Conservation (phyloP, 1,140 invertebrate species). For the Dinoponera quadriceps region DNA sequence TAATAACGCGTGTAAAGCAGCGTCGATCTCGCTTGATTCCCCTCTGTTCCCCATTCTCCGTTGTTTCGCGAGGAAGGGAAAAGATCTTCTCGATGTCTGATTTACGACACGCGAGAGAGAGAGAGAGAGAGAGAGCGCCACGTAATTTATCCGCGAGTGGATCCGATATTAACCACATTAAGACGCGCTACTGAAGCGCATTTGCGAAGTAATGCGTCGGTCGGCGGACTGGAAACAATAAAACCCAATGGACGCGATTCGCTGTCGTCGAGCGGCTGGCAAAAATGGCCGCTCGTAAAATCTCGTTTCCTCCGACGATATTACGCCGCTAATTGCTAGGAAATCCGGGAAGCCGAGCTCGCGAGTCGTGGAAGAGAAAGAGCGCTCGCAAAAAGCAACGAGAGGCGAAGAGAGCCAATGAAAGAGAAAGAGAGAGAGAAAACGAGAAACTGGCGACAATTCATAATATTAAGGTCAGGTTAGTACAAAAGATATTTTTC, state of each 20-base stretch:
- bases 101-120: conserved; percentile 3
- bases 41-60: not conserved
- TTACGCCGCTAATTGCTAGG: conserved; percentile 57
- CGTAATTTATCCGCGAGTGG: not conserved
- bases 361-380: not conserved
- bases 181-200: not conserved
- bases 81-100: conserved; percentile 9
- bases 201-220: not conserved
- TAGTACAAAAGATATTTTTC: too few species aligned
- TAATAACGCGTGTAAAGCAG: not conserved
- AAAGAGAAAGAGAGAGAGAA: not conserved
- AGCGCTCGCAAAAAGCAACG: conserved; percentile 11
- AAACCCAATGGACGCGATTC: conserved; percentile 29
- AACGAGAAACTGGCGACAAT: not conserved
- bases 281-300: conserved; percentile 53
- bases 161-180: conserved; percentile 5
- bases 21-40: not conserved
- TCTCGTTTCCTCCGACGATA: conserved; percentile 42
- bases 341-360: conserved; percentile 48
- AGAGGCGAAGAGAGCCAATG: conserved; percentile 20
- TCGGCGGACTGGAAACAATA: conserved; percentile 27
- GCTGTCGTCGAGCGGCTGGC: not conserved
- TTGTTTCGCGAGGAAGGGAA: not conserved
- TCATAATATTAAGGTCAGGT: too few species aligned
- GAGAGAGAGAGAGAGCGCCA: too few species aligned